A percentile compares a stretch with the other conserved stretches of the same genome.
Conservation (phyloP, 2,888 invertebrate species). For the Watsonalla cultraria region DNA sequence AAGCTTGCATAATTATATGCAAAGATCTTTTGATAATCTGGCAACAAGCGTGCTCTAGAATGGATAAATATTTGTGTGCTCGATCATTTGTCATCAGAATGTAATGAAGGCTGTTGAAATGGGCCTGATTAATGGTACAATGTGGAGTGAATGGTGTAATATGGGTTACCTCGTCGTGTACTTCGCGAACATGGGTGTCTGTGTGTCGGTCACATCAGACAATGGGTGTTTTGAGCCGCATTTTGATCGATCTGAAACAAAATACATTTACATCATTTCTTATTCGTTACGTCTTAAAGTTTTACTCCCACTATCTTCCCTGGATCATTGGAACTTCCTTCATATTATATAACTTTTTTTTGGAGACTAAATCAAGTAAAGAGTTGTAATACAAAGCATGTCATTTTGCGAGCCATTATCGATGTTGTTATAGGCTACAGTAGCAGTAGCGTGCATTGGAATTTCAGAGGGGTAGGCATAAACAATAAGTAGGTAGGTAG, state of each 20-base stretch:
- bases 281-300: not conserved
- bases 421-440: too few relatives aligned
- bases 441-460: too few relatives aligned
- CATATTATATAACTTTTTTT: too few relatives aligned
- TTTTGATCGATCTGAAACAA: slow-evolving; percentile 19
- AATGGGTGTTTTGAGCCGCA: slow-evolving; percentile 18
- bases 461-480: too few relatives aligned
- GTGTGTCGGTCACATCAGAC: slow-evolving; percentile 9
- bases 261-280: not conserved
- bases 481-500: too few relatives aligned
- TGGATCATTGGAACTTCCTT: too few relatives aligned
- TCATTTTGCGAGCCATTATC: too few relatives aligned
- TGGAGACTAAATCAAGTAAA: too few relatives aligned
- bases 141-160: not conserved
- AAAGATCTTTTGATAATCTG: not conserved
- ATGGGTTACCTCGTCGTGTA: slow-evolving; percentile 29
- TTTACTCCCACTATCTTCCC: not conserved
- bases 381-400: too few relatives aligned
- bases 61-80: not conserved
- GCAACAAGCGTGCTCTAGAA: not conserved
- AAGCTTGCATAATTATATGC: not conserved
- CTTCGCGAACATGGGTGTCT: slow-evolving; percentile 23
- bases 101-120: not conserved
- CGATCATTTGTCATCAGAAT: not conserved
- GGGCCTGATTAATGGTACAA: not conserved